Evolutionary conservation across 2,797 vertebrate genomes (phyloP), one percentile per base, ranked within the genome.

Genomic region (Rachycentron canadum): DNA sequence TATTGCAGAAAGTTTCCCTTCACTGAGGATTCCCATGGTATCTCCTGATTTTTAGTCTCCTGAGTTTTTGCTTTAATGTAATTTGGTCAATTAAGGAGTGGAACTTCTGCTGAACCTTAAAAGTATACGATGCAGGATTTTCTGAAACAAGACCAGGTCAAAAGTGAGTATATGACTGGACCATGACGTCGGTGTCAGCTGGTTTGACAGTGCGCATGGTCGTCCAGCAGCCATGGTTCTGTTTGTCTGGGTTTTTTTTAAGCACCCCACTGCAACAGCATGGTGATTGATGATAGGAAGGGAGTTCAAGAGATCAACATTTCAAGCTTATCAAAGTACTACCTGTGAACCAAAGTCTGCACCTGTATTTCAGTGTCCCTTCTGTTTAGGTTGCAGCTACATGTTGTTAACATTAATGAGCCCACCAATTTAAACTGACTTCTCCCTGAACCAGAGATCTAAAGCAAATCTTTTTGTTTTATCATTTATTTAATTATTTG

Each of bases 31-130:
- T 63, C 52, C 65, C 25, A 10, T 21, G 2, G 12, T 32, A 0
- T 53, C 23, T 61, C 14, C 65, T 53, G 16, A 52, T 36, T 62
- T 73, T 41, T 69, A 64, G 21, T 70, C 19, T 68, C 47, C 71
- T 26, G 19, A 61, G 62, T 66, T 26, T 21, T 55, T 57, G 66
- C 57, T 65, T 40, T 57, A 45, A 62, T 38, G n/a, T 57, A 32
- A 78, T 63, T 32, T 58, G 69, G 57, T 78, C 25, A 59, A 10
- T 43, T 34, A 25, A 43, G 17, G 25, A 55, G 62, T 52, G 14
- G 1, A 47, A 63, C 36, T 16, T 72, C 13, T 28, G 3, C 34
- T 57, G 34, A 66, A 64, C 59, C 52, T 76, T 74, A 74, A 69
- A 47, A 7, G 43, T 47, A 47, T 47, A 47, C 21, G 7, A 47